These are phyloP conservation scores for Macrobrachium nipponense DNA, from an alignment of 1,140 invertebrate genomes.

Conservation along the genomic window DNA sequence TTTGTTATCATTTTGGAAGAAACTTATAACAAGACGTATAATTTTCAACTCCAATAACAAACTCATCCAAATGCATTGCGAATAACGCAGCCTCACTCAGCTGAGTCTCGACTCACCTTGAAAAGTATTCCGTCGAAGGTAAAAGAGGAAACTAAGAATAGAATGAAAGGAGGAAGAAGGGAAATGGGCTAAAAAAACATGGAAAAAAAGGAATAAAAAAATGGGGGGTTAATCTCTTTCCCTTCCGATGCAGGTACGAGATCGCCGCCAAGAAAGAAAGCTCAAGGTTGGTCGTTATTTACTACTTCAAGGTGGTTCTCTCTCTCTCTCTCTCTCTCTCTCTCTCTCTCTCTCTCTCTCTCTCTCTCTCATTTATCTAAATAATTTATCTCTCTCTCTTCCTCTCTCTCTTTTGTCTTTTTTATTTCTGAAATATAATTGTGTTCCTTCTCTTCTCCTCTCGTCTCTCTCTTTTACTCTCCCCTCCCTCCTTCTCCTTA, in stretches of 20 bases:
- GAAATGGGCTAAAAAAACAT: not conserved
- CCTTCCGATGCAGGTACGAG: too few species aligned
- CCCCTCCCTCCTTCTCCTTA: not conserved
- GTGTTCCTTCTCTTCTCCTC: not conserved
- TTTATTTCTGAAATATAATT: not conserved
- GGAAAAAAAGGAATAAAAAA: not conserved
- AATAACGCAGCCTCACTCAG: too few species aligned
- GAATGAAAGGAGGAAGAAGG: conserved; percentile 8
- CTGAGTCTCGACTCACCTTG: too few species aligned
- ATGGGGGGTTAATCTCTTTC: too few species aligned
- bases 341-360: not conserved
- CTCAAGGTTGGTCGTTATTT: too few species aligned
- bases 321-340: conserved; percentile 7
- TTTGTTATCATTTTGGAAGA: too few species aligned
- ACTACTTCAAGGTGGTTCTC: not conserved
- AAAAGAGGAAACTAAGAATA: not conserved
- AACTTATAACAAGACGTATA: too few species aligned
- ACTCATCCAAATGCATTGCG: too few species aligned
- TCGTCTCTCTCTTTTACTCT: not conserved
- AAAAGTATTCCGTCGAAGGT: too few species aligned
- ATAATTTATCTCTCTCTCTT: not conserved
- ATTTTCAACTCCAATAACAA: too few species aligned
- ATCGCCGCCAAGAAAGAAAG: too few species aligned
- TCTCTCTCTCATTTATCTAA: not conserved
- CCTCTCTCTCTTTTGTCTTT: not conserved